Evolutionary conservation across 2,797 vertebrate species (phyloP).

Genomic region (Geotrypetes seraphini): DNA sequence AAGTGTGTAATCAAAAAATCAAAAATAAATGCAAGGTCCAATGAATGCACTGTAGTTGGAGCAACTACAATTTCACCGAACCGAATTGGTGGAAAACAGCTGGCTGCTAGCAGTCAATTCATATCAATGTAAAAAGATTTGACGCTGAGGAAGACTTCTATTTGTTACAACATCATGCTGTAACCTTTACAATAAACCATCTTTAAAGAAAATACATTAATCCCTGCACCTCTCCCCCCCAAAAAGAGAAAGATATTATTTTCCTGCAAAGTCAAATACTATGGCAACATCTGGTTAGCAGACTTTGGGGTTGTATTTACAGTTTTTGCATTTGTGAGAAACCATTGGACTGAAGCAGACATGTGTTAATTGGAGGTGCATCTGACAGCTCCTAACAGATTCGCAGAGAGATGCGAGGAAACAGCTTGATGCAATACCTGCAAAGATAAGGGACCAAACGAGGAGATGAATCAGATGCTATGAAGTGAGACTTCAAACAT

Average conservation of each 20-base stretch:
- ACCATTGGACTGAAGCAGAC: conserved; percentile 71
- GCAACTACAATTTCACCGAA: too few species aligned
- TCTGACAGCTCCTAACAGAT: conserved; percentile 68
- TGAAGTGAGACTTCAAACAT: conserved; percentile 58
- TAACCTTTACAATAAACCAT: too few species aligned
- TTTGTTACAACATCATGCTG: too few species aligned
- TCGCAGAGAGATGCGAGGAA: conserved; percentile 38
- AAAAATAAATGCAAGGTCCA: too few species aligned
- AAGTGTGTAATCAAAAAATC: too few species aligned
- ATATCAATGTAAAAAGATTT: too few species aligned
- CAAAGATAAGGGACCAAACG: conserved; percentile 48
- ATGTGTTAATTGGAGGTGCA: conserved; percentile 82
- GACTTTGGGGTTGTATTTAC: conserved; percentile 51
- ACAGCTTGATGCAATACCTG: conserved; percentile 51
- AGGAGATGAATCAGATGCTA: conserved; percentile 46
- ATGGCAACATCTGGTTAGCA: conserved; percentile 69
- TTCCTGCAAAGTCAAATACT: conserved; percentile 37
- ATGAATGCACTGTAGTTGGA: too few species aligned
- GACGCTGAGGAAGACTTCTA: too few species aligned
- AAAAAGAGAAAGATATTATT: conserved; percentile 16
- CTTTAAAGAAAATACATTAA: too few species aligned
- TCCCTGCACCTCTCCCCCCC: too few species aligned
- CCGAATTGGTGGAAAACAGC: too few species aligned
- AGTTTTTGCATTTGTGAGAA: conserved; percentile 57
- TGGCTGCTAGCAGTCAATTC: too few species aligned